Evolutionary conservation across 2,113 vertebrate genomes (phyloP), one percentile per base, ranked within the genome.

Genomic region (Poecile atricapillus): DNA sequence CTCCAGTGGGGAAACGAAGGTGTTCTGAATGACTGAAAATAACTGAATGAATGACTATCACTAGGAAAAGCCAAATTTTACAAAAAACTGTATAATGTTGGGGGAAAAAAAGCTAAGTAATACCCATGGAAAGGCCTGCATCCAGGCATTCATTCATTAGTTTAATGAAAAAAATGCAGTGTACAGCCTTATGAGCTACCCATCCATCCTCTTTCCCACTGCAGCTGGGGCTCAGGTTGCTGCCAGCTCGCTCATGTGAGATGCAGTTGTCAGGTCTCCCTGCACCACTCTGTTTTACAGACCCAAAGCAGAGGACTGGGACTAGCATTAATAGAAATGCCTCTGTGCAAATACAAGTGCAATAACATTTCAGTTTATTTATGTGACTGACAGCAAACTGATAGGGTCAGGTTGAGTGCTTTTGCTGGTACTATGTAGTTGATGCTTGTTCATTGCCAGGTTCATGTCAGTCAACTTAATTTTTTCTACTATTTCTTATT

Each of bases 291-390:
- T 24, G 15, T 90, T 56, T 79, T 86, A 60, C 73, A 63, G 35
- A 80, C 28, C 16, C 47, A 56, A 76, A 77, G 22, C 28, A 65
- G 39, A 47, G 31, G 15, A 47, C 33, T 65, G 15, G 12, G 78
- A 27, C 22, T 31, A 33, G 10, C 37, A 62, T 58, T 89, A 62
- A 73, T 89, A 88, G 82, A 86, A 97, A 59, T 1, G 2, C n/a
- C 20, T 65, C 39, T 80, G 50, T 78, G 47, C 52, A 87, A 91
- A 59, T 49, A 83, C 17, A 82, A 70, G 16, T 64, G 55, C 60
- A 92, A 64, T 62, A 93, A 46, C 49, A 50, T 73, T 92, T 77
- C 41, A 35, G 37, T 79, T 90, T 92, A n/a, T 90, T 95, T 82
- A 43, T 64, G 37, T 92, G 74, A 62, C 68, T 79, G 65, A 69